These are phyloP conservation scores for Drosophila takahashii DNA, from an alignment of 1,140 invertebrate genomes.

Conservation along the genomic window DNA sequence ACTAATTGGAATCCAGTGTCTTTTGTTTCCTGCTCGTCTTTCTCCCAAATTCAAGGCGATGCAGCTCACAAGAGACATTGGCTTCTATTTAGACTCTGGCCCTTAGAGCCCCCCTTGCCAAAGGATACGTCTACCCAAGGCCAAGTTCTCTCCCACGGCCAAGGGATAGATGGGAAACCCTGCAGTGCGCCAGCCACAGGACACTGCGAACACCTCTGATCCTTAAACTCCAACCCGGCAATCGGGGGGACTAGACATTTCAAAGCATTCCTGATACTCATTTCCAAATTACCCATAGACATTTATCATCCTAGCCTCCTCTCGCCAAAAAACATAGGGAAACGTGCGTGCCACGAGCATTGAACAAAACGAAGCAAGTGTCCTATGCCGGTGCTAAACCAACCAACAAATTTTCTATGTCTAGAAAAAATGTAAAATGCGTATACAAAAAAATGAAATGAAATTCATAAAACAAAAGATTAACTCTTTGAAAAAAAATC, in stretches of 20 bases:
- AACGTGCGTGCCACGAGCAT: constrained; percentile 42
- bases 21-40: constrained; percentile 5
- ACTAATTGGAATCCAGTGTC: background rate
- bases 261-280: constrained; percentile 79
- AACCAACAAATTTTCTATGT: constrained; percentile 65
- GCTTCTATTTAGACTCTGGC: constrained; percentile 5
- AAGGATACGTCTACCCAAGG: constrained; percentile 26
- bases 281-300: constrained; percentile 75
- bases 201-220: background rate
- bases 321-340: background rate
- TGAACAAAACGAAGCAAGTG: constrained; percentile 81
- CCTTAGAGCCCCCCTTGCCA: constrained; percentile 11
- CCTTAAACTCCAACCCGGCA: constrained; percentile 22
- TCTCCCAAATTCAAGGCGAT: constrained; percentile 65
- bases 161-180: constrained; percentile 1
- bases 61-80: background rate
- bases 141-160: constrained; percentile 75
- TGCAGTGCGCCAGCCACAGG: constrained; percentile 58
- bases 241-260: constrained; percentile 43
- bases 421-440: constrained; percentile 57
- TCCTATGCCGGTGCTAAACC: constrained; percentile 84
- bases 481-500: constrained; percentile 45
- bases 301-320: constrained; percentile 22
- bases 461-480: constrained; percentile 33
- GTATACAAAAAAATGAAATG: constrained; percentile 51